Conservation (phyloP, 2,797 vertebrate genomes). For the Phoeniculus purpureus region DNA sequence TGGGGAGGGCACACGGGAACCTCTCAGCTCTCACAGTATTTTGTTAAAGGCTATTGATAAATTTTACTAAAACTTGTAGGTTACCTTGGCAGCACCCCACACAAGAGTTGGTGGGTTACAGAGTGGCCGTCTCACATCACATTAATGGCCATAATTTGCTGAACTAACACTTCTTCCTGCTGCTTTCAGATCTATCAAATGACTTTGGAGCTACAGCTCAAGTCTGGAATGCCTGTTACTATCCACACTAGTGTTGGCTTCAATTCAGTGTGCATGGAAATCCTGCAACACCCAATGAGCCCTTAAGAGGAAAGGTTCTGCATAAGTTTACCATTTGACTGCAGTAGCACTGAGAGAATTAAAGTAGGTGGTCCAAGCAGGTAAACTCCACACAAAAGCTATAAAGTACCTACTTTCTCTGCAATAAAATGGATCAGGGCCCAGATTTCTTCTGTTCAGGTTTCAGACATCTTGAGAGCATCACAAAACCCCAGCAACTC, state of each 20-base stretch:
- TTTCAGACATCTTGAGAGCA: neutral
- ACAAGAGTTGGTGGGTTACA: neutral
- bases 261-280: neutral
- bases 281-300: fast-evolving
- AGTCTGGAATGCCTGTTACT: neutral
- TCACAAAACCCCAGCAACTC: neutral
- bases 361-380: neutral
- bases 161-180: neutral
- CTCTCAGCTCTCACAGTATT: neutral
- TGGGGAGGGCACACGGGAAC: neutral
- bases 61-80: neutral
- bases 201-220: neutral
- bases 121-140: neutral
- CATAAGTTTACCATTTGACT: neutral
- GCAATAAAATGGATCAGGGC: neutral
- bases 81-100: neutral
- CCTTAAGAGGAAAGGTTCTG: neutral
- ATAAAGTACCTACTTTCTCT: neutral
- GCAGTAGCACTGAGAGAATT: neutral
- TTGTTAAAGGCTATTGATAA: neutral
- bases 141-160: neutral
- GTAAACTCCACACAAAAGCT: neutral
- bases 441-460: neutral
- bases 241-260: neutral
- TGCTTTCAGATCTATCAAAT: constrained; percentile 1